These are phyloP conservation scores for Harpalus rubripes DNA, from an alignment of 2,888 invertebrate genomes.

Conservation along the genomic window DNA sequence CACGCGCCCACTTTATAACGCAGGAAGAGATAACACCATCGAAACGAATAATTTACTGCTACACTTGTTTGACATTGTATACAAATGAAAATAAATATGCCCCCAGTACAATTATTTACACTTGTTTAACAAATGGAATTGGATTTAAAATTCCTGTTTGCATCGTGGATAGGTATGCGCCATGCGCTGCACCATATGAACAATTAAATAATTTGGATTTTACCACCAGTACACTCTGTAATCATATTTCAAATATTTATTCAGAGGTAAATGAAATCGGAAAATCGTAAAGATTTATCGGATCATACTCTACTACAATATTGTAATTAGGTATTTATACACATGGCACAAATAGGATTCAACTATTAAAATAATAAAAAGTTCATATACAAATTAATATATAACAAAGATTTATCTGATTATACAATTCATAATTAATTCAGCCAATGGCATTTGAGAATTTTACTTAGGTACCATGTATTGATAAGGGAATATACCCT, in stretches of 20 bases:
- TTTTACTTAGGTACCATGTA: too few species aligned
- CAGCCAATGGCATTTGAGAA: too few species aligned
- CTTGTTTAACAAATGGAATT: constrained; percentile 44
- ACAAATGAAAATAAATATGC: constrained; percentile 46
- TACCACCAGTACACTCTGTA: constrained; percentile 1
- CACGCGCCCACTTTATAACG: constrained; percentile 25
- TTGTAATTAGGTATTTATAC: background rate
- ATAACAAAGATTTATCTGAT: too few species aligned
- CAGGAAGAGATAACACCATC: constrained; percentile 39
- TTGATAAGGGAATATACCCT: too few species aligned
- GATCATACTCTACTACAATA: background rate
- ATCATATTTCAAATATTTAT: constrained; percentile 13
- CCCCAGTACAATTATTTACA: constrained; percentile 41
- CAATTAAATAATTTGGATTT: constrained; percentile 18
- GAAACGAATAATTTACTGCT: constrained; percentile 38
- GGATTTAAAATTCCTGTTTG: constrained; percentile 18
- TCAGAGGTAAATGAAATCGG: background rate
- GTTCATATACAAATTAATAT: too few species aligned
- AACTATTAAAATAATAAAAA: too few species aligned
- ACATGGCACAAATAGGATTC: background rate
- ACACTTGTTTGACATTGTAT: constrained; percentile 43
- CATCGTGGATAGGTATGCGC: too few species aligned
- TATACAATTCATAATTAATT: too few species aligned
- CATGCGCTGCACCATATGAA: constrained; percentile 7
- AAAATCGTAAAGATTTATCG: background rate